Evolutionary conservation across 2,888 invertebrate genomes (phyloP).

Genomic region (Macrophya alboannulata): DNA sequence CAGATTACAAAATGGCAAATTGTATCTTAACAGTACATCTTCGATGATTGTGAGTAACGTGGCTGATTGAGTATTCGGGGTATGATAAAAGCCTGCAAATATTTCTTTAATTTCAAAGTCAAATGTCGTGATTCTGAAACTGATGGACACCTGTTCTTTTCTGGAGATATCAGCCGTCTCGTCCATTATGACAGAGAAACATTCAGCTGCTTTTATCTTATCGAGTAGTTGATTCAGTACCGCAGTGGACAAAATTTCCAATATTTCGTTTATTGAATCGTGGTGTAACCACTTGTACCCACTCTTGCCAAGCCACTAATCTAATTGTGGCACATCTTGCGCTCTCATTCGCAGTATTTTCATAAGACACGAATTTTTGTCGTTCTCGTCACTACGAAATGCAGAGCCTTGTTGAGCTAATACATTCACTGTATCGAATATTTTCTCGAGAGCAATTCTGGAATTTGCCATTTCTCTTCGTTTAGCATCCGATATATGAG

Average conservation of each 20-base stretch:
- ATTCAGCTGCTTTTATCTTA: constrained; percentile 32
- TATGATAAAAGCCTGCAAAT: constrained; percentile 46
- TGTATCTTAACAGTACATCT: constrained; percentile 52
- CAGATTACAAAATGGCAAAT: constrained; percentile 53
- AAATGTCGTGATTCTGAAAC: constrained; percentile 32
- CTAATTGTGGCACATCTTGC: constrained; percentile 46
- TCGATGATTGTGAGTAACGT: constrained; percentile 44
- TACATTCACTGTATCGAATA: constrained; percentile 20
- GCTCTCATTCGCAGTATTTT: constrained; percentile 45
- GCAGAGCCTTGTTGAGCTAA: constrained; percentile 38
- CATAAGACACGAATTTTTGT: not conserved
- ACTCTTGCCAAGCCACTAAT: constrained; percentile 31
- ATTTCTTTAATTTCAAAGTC: constrained; percentile 51
- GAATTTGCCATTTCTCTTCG: constrained; percentile 42
- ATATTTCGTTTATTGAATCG: constrained; percentile 48
- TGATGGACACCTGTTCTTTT: constrained; percentile 36
- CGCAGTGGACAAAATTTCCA: constrained; percentile 36
- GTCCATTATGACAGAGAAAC: constrained; percentile 48
- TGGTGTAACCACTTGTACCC: constrained; percentile 34
- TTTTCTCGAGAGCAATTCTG: constrained; percentile 37
- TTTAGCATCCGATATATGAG: constrained; percentile 42
- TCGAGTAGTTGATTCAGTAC: constrained; percentile 31
- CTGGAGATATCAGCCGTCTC: constrained; percentile 39
- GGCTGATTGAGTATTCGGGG: constrained; percentile 46
- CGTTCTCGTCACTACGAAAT: constrained; percentile 26